These are phyloP conservation scores for Alectura lathami DNA, from an alignment of 2,113 vertebrate genomes.

Conservation along the genomic window DNA sequence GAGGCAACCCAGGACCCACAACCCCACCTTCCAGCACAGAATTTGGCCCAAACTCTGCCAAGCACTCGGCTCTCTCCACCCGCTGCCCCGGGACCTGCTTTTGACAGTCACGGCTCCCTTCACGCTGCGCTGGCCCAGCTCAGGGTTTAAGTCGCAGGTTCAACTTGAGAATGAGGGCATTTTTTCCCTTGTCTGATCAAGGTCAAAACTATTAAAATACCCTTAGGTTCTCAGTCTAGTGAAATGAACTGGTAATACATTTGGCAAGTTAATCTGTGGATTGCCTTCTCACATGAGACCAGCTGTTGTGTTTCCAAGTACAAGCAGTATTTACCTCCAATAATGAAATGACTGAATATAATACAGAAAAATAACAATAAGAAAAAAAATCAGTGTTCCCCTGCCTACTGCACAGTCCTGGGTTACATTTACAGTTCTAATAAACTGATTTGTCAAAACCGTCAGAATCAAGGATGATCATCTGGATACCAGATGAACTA, in stretches of 20 bases:
- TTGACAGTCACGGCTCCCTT: too few relatives aligned
- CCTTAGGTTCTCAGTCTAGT: slow-evolving; percentile 64
- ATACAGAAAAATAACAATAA: slow-evolving; percentile 5
- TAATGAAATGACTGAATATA: slow-evolving; percentile 70
- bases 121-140: not conserved
- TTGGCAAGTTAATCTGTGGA: slow-evolving; percentile 74
- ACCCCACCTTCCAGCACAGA: accelerated
- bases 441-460: slow-evolving; percentile 84
- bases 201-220: slow-evolving; percentile 74
- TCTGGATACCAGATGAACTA: slow-evolving; percentile 80
- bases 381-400: slow-evolving; percentile 27
- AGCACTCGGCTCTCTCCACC: too few relatives aligned
- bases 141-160: slow-evolving; percentile 36
- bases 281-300: slow-evolving; percentile 74
- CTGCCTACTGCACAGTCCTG: slow-evolving; percentile 66
- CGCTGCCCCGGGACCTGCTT: too few relatives aligned
- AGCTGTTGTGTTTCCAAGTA: slow-evolving; percentile 68
- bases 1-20: not conserved
- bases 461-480: slow-evolving; percentile 80
- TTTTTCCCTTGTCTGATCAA: slow-evolving; percentile 61
- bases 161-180: slow-evolving; percentile 44
- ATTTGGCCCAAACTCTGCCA: not conserved
- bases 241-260: slow-evolving; percentile 73
- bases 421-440: slow-evolving; percentile 77
- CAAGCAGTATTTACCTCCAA: slow-evolving; percentile 72